These are phyloP conservation scores for Polyommatus iphigenia DNA, from an alignment of 2,888 invertebrate genomes.

Conservation along the genomic window DNA sequence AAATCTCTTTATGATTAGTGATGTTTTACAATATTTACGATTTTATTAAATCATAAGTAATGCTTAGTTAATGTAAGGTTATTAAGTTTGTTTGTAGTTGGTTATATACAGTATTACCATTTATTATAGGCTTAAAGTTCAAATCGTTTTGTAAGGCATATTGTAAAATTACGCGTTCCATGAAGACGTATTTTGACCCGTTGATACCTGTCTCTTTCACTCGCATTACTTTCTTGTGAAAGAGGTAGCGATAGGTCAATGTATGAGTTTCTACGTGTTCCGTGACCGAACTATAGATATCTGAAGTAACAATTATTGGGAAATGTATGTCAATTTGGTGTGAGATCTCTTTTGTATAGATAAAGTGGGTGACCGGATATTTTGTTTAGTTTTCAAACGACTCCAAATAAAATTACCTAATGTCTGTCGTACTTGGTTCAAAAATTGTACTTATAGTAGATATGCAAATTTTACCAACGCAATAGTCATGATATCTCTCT, in stretches of 20 bases:
- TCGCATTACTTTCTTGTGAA: not conserved
- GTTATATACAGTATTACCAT: slow-evolving; percentile 29
- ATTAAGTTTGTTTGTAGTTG: slow-evolving; percentile 29
- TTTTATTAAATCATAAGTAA: slow-evolving; percentile 6
- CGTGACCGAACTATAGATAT: not conserved
- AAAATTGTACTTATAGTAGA: too few species aligned
- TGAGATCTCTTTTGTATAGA: not conserved
- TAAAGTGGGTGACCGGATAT: not conserved
- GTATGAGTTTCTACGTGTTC: not conserved
- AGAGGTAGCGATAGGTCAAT: not conserved
- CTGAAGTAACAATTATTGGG: not conserved
- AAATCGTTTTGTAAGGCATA: not conserved
- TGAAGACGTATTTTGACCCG: too few species aligned
- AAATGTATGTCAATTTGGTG: slow-evolving; percentile 20
- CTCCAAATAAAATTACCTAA: too few species aligned
- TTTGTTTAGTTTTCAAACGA: not conserved
- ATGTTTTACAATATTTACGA: slow-evolving; percentile 20
- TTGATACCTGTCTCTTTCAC: not conserved
- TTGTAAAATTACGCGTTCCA: not conserved
- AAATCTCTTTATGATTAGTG: slow-evolving; percentile 17
- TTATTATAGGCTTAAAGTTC: slow-evolving; percentile 1
- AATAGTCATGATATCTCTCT: too few species aligned
- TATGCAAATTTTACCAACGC: too few species aligned
- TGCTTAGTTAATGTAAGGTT: slow-evolving; percentile 10
- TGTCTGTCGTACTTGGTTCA: too few species aligned